Conservation (phyloP, 2,888 invertebrate species). For the Pollenia griseotomentosa region DNA sequence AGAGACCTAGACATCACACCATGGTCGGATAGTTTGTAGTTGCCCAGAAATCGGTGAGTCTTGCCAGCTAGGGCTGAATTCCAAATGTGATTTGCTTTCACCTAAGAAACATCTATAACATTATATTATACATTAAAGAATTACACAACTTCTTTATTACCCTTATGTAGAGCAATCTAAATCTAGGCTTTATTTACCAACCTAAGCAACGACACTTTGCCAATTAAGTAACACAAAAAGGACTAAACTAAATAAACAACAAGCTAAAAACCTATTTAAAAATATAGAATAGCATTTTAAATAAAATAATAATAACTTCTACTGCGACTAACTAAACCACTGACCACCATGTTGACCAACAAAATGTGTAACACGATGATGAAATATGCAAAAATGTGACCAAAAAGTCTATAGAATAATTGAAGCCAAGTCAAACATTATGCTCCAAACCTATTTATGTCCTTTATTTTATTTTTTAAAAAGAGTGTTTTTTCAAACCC, state of each 20-base stretch:
- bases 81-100: too few species aligned
- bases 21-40: too few species aligned
- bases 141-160: not conserved
- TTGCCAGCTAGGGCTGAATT: too few species aligned
- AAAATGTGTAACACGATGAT: conserved; percentile 24
- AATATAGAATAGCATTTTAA: not conserved
- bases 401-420: conserved; percentile 16
- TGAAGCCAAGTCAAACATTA: conserved; percentile 28
- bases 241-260: conserved; percentile 13
- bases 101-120: too few species aligned
- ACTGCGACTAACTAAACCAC: not conserved
- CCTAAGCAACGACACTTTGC: not conserved
- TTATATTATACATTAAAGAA: too few species aligned
- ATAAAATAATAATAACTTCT: conserved; percentile 10
- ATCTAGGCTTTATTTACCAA: conserved; percentile 24
- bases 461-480: not conserved
- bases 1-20: too few species aligned
- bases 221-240: conserved; percentile 31
- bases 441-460: not conserved
- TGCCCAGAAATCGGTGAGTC: too few species aligned
- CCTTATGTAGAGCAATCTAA: not conserved
- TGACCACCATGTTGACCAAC: conserved; percentile 31
- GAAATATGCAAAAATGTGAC: conserved; percentile 1
- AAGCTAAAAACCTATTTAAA: conserved; percentile 39
- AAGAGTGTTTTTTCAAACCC: conserved; percentile 40